These are phyloP conservation scores for Euproctis similis DNA, from an alignment of 2,888 invertebrate species.

Conservation along the genomic window DNA sequence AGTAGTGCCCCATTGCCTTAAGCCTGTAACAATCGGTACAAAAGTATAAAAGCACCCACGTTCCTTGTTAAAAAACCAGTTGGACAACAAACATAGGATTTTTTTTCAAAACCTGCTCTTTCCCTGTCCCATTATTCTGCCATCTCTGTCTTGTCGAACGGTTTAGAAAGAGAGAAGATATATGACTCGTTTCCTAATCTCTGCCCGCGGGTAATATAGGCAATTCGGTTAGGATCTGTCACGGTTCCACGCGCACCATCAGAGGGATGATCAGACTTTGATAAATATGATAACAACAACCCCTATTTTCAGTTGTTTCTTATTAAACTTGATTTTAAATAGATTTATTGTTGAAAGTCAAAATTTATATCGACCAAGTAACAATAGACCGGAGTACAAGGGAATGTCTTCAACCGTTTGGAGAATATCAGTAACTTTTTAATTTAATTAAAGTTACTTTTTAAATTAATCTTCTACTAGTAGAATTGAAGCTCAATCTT, in stretches of 20 bases:
- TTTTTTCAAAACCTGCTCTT: slow-evolving; percentile 39
- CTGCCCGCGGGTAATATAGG: slow-evolving; percentile 59
- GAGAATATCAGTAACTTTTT: no score
- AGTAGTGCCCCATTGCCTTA: slow-evolving; percentile 4
- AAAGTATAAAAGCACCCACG: slow-evolving; percentile 47
- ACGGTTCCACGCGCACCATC: slow-evolving; percentile 53
- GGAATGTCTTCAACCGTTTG: no score
- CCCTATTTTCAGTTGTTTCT: slow-evolving; percentile 30
- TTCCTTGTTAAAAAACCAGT: slow-evolving; percentile 36
- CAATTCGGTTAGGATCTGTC: slow-evolving; percentile 60
- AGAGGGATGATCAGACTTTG: slow-evolving; percentile 50
- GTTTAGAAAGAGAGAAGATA: slow-evolving; percentile 19
- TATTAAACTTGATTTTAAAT: slow-evolving; percentile 29
- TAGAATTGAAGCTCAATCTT: no score
- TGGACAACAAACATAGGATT: slow-evolving; percentile 32
- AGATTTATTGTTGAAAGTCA: slow-evolving; percentile 22
- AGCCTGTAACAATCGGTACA: slow-evolving; percentile 34
- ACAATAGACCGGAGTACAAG: no score
- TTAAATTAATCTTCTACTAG: no score
- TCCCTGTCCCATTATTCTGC: slow-evolving; percentile 21
- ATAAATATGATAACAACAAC: slow-evolving; percentile 41
- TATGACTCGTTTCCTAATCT: slow-evolving; percentile 49
- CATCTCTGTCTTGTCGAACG: slow-evolving; percentile 17
- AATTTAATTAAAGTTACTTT: no score
- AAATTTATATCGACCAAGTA: no score